Evolutionary conservation across 2,888 invertebrate genomes (phyloP), one percentile per base, ranked within the genome.

Genomic region (Asteroscopus sphinx): DNA sequence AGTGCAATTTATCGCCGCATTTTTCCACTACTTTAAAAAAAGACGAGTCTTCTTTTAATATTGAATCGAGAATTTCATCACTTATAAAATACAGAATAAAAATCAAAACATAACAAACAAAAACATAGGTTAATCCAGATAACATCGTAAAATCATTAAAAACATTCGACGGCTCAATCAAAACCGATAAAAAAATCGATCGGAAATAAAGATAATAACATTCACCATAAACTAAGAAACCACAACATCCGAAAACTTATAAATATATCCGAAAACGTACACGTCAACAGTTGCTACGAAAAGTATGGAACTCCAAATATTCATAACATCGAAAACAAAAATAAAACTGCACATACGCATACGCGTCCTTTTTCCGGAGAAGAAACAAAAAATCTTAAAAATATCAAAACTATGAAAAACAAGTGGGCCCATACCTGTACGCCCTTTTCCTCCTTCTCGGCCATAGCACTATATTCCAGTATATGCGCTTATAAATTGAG

Each of bases 371-470:
- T 12, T 36, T 17, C 1, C 7, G 17, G 9, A 25, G 21, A 13
- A 25, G 21, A 7, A 12, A 45, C 26, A 17, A 0, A 11, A 28
- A 11, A 0, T 7, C 2, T 3, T 1, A 21, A 21, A 1, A 21
- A 21, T 7, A 73, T n/a, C n/a, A n/a, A n/a, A n/a, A n/a, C n/a
- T n/a, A n/a, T n/a, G n/a, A n/a, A n/a, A n/a, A n/a, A n/a, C n/a
- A n/a, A n/a, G n/a, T n/a, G n/a, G n/a, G n/a, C n/a, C n/a, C 87
- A 69, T 71, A 91, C 91, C 83, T 91, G 89, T 7, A 81, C 79
- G 17, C 86, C 86, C 68, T 86, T 90, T 53, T 90, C 90, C 21
- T 86, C 88, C 0, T 75, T 70, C 33, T 87, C 90, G 30, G 87
- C 79, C 91, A 91, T 91, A 8, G 35, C 65, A 54, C 52, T 48